A percentile compares a stretch with the other conserved stretches of the same genome.
phyloP scores from a whole-genome alignment of 2,797 vertebrate genomes.

The Helicolenus hilgendorfi region DNA sequence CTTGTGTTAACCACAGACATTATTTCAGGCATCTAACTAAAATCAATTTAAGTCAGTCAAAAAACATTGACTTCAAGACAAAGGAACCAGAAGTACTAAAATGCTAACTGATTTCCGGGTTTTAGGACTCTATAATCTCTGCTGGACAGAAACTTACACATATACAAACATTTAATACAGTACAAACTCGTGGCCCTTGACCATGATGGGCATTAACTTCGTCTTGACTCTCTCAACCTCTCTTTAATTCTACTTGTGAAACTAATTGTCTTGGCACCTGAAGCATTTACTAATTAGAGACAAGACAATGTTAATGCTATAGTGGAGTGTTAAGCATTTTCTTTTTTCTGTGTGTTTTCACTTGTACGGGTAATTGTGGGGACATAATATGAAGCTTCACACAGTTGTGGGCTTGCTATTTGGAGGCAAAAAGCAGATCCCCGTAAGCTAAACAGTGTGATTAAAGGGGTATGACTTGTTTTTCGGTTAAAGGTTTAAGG shows the following conservation, averaged over 20 bases:
- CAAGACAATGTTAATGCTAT: conserved; percentile 40
- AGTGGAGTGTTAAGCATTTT: conserved; percentile 9
- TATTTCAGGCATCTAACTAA: neutral
- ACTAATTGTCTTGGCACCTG: conserved; percentile 51
- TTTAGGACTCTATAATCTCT: neutral
- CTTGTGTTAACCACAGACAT: too few species aligned
- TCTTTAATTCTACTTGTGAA: conserved; percentile 40
- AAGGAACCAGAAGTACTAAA: too few species aligned
- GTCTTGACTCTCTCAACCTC: conserved; percentile 42
- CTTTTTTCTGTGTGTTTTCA: neutral
- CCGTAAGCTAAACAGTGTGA: neutral
- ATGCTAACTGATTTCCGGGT: too few species aligned
- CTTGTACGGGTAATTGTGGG: neutral
- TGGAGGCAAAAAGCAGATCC: neutral
- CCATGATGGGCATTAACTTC: conserved; percentile 21
- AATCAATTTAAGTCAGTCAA: neutral
- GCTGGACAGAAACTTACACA: neutral
- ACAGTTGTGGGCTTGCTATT: neutral
- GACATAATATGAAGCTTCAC: neutral
- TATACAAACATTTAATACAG: neutral
- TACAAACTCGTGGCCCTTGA: conserved; percentile 6
- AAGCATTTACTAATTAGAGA: conserved; percentile 60
- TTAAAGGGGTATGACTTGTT: neutral
- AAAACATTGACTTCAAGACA: neutral
- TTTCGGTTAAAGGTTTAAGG: neutral